Evolutionary conservation across 2,888 invertebrate genomes (phyloP).

Genomic region (Agrochola litura): DNA sequence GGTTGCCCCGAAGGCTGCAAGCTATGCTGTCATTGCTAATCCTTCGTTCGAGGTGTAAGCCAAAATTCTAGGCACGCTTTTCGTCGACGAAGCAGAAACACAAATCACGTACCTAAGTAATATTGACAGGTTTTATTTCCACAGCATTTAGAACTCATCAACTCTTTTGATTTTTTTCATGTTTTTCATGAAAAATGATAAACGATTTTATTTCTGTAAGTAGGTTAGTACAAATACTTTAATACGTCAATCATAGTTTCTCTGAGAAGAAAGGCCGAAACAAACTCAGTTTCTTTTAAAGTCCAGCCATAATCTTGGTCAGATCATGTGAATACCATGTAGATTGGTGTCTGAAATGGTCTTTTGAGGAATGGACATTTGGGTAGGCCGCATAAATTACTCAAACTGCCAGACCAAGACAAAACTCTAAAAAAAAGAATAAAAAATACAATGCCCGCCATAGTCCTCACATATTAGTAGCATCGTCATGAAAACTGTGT

Average conservation of each 20-base stretch:
- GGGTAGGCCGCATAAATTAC: background rate
- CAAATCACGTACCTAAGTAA: constrained; percentile 46
- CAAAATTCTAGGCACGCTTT: constrained; percentile 52
- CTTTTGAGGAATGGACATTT: background rate
- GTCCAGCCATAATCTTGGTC: background rate
- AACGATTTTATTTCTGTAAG: too few relatives aligned
- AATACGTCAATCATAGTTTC: background rate
- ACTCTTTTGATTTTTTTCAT: background rate
- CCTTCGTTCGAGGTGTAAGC: constrained; percentile 53
- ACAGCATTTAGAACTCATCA: constrained; percentile 13
- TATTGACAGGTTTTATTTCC: constrained; percentile 25
- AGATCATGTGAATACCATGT: background rate
- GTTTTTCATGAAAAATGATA: background rate
- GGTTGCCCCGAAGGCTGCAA: constrained; percentile 50
- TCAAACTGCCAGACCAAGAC: background rate
- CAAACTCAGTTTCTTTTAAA: background rate
- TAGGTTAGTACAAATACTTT: background rate
- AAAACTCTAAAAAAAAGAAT: background rate
- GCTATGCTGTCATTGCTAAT: constrained; percentile 58
- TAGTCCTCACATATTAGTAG: background rate
- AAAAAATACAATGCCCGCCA: background rate
- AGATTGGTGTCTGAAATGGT: background rate
- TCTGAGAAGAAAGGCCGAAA: background rate
- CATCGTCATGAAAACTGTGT: too few relatives aligned
- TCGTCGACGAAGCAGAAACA: constrained; percentile 42